Conservation (phyloP, 92 coral and sea anemone genomes). For the Plumapathes pennacea region DNA sequence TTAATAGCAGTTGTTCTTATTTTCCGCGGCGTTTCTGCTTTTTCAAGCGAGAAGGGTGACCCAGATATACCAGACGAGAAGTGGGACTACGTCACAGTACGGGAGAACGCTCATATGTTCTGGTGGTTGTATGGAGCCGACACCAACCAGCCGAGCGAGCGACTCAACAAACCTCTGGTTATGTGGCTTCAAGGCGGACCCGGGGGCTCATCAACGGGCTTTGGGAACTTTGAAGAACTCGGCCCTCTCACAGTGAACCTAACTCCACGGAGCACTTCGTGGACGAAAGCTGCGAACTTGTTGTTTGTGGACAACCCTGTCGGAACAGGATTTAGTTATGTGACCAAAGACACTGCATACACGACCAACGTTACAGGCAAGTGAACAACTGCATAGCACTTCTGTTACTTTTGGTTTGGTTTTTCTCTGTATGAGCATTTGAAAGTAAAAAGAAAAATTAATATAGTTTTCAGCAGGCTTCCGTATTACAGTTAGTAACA, state of each 20-base stretch:
- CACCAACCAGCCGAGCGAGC: constrained; percentile 30
- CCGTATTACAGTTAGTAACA: too few relatives aligned
- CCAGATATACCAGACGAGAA: constrained; percentile 72
- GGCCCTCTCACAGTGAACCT: constrained; percentile 87
- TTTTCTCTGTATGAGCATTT: too few relatives aligned
- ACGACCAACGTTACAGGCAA: constrained; percentile 85
- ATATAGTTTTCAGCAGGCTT: too few relatives aligned
- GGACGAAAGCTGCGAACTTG: constrained; percentile 83
- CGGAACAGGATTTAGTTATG: constrained; percentile 91
- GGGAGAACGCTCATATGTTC: constrained; percentile 82
- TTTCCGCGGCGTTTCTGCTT: not conserved
- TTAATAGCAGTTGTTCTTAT: not conserved
- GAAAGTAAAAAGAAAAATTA: too few relatives aligned
- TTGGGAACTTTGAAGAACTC: constrained; percentile 89
- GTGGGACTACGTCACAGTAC: constrained; percentile 86
- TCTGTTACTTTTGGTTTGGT: too few relatives aligned
- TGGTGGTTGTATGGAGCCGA: constrained; percentile 95
- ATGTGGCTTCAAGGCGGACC: constrained; percentile 99
- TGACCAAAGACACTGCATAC: constrained; percentile 75
- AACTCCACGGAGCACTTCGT: constrained; percentile 76
- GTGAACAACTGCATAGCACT: too few relatives aligned
- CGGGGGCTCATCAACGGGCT: constrained; percentile 92
- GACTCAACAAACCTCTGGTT: constrained; percentile 65
- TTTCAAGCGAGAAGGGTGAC: too few relatives aligned
- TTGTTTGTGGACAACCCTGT: constrained; percentile 97